Percentiles rank a stretch among this genome's conserved stretches.
Evolutionary conservation across 2,797 vertebrate species (phyloP).

Genomic region (Valencia hispanica): DNA sequence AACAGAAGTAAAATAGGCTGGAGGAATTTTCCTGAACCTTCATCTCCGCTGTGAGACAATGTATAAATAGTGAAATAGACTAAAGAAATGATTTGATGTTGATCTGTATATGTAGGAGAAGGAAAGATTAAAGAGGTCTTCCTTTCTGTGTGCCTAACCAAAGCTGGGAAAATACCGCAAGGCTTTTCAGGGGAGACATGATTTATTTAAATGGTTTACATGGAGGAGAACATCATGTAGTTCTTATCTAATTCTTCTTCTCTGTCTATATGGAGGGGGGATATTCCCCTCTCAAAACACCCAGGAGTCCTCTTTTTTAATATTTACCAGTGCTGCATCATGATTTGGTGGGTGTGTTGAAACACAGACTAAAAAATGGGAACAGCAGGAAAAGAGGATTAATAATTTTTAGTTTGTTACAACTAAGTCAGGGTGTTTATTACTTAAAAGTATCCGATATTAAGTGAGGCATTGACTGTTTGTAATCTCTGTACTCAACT

Average conservation of each 20-base stretch:
- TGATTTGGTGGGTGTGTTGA: background rate
- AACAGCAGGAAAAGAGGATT: background rate
- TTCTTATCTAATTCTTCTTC: constrained; percentile 41
- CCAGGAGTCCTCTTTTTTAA: constrained; percentile 30
- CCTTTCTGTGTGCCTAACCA: constrained; percentile 7
- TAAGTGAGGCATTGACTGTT: background rate
- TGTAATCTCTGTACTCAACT: background rate
- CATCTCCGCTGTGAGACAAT: background rate
- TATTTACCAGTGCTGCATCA: background rate
- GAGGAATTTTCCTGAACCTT: background rate
- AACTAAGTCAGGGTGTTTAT: background rate
- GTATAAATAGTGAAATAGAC: background rate
- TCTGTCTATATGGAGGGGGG: constrained; percentile 10
- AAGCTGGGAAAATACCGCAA: constrained; percentile 24
- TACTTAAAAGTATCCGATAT: background rate
- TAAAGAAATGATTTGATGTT: constrained; percentile 6
- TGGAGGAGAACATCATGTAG: constrained; percentile 54
- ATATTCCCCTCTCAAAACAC: constrained; percentile 19
- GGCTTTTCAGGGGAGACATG: constrained; percentile 63
- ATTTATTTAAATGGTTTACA: constrained; percentile 72
- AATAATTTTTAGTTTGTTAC: background rate
- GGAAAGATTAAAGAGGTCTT: constrained; percentile 6
- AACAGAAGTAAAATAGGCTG: background rate
- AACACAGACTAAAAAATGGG: constrained; percentile 7
- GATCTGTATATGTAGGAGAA: background rate